Evolutionary conservation across 2,888 invertebrate species (phyloP).

Genomic region (Trachelus stipa): DNA sequence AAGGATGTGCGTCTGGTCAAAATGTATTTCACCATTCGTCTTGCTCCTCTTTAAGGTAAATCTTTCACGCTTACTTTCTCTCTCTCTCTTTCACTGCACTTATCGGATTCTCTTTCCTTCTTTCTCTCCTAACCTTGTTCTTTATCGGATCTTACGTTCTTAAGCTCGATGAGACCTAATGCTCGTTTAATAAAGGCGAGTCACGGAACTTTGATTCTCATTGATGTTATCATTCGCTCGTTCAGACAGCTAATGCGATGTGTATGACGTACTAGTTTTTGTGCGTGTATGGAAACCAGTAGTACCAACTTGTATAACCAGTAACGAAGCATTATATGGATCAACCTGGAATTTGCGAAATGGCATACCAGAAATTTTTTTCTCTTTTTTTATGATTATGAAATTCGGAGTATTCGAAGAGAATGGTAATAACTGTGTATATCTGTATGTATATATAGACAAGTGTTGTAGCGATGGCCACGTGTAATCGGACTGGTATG

Average conservation of each 20-base stretch:
- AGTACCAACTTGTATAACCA: background rate
- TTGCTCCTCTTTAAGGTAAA: background rate
- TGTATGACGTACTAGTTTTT: background rate
- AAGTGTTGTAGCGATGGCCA: background rate
- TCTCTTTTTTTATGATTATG: background rate
- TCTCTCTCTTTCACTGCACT: background rate
- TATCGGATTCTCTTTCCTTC: background rate
- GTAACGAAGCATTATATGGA: background rate
- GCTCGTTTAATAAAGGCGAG: background rate
- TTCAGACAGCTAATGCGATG: background rate
- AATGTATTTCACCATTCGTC: background rate
- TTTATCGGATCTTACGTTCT: background rate
- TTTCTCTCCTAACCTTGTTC: background rate
- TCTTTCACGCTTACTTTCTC: background rate
- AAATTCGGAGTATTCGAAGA: background rate
- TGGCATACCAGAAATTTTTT: background rate
- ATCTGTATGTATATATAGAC: background rate
- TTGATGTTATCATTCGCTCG: background rate
- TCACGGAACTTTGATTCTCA: background rate
- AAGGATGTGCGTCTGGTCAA: background rate
- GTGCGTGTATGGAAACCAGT: background rate
- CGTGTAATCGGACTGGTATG: slow-evolving; percentile 42
- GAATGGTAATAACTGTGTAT: background rate
- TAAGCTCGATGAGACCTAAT: background rate
- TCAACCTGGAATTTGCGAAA: background rate